A percentile compares a stretch with the other conserved stretches of the same genome.
Conservation (phyloP, 2,888 invertebrate genomes). For the Meta bourneti region DNA sequence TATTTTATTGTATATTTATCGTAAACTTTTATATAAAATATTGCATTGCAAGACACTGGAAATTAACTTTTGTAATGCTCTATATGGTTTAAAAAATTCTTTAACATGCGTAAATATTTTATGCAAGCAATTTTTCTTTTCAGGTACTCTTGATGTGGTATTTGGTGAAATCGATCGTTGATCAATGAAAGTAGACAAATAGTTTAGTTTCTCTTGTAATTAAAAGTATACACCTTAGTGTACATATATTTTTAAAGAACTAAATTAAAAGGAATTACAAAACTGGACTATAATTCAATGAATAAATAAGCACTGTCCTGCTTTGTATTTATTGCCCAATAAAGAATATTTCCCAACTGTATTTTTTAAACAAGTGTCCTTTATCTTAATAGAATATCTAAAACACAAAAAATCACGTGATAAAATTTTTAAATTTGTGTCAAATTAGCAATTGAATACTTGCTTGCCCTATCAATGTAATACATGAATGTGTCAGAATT, state of each 20-base stretch:
- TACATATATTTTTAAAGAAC: background rate
- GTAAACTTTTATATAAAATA: background rate
- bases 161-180: constrained; percentile 95
- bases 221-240: background rate
- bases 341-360: no score
- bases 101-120: background rate
- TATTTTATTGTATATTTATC: background rate
- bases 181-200: background rate
- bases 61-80: background rate
- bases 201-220: background rate
- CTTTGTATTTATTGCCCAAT: no score
- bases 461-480: no score
- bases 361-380: no score
- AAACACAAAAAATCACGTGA: no score
- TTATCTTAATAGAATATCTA: no score
- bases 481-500: no score
- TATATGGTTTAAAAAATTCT: background rate
- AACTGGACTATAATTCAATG: no score
- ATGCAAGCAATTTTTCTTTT: constrained; percentile 48
- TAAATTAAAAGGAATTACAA: background rate
- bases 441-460: no score
- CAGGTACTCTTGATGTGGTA: constrained; percentile 90
- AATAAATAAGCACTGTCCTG: no score
- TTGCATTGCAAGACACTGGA: background rate
- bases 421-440: no score